A percentile compares a stretch with the other conserved stretches of the same genome.
Conservation (phyloP, 2,888 invertebrate genomes). For the Petrolisthes manimaculis region DNA sequence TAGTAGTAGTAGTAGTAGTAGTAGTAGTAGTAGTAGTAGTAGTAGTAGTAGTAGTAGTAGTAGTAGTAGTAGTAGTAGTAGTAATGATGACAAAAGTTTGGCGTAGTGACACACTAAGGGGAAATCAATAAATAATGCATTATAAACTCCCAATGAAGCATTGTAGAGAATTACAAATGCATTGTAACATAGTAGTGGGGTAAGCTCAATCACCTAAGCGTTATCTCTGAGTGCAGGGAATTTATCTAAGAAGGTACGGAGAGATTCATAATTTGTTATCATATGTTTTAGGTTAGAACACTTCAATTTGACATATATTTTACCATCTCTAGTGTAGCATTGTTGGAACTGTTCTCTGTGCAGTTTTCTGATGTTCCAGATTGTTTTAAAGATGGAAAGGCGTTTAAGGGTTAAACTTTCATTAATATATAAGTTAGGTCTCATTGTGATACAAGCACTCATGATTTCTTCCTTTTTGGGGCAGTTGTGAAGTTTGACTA, state of each 20-base stretch:
- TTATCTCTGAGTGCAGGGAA: background rate
- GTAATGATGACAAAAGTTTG: background rate
- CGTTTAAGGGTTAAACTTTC: background rate
- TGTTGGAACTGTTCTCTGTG: background rate
- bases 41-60: background rate
- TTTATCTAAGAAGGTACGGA: background rate
- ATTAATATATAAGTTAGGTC: no score
- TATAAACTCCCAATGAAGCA: no score
- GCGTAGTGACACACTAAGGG: no score
- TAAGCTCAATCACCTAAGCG: no score
- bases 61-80: background rate
- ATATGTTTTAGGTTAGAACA: background rate
- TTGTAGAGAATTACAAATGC: no score
- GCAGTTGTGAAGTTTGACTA: background rate
- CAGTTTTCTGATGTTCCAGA: background rate
- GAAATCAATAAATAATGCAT: no score
- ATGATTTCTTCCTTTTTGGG: background rate
- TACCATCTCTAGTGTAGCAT: background rate
- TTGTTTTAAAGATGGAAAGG: background rate
- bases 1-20: slow-evolving; percentile 3
- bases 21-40: background rate
- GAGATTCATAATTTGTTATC: background rate
- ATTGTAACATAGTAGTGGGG: no score
- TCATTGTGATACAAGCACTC: background rate
- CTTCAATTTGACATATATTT: background rate